A percentile compares a stretch with the other conserved stretches of the same genome.
Evolutionary conservation across 1,140 invertebrate species (phyloP).

Genomic region (Capitella teleta): DNA sequence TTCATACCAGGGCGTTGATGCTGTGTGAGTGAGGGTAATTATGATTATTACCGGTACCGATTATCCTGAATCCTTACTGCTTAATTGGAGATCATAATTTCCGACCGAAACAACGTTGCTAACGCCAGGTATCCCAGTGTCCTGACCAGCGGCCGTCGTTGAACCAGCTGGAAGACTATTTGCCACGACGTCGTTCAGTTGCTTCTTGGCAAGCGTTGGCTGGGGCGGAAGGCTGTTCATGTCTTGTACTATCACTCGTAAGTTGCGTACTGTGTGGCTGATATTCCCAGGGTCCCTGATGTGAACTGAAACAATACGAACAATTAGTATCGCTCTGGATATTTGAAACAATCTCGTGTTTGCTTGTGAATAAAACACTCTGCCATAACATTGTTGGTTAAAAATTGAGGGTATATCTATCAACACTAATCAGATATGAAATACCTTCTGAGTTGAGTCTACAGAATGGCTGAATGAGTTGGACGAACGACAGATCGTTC

Average conservation of each 20-base stretch:
- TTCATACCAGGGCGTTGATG: constrained; percentile 85
- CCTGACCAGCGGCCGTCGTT: too few relatives aligned
- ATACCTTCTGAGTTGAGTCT: constrained; percentile 66
- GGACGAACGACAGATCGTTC: constrained; percentile 80
- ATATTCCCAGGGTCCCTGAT: constrained; percentile 71
- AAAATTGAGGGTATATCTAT: too few relatives aligned
- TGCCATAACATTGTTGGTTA: too few relatives aligned
- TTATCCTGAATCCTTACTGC: constrained; percentile 19
- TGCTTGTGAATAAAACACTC: too few relatives aligned
- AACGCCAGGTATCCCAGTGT: constrained; percentile 27
- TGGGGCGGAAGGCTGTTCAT: constrained; percentile 68
- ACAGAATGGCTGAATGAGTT: constrained; percentile 81
- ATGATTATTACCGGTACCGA: not conserved
- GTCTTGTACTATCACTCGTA: constrained; percentile 70
- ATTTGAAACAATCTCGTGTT: too few relatives aligned
- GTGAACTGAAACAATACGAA: constrained; percentile 52
- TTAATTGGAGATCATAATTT: constrained; percentile 35
- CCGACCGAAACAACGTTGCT: constrained; percentile 30
- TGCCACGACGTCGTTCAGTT: constrained; percentile 74
- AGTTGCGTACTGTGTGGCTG: constrained; percentile 58
- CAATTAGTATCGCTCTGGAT: too few relatives aligned
- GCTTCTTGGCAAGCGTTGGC: constrained; percentile 67
- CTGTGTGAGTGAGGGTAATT: constrained; percentile 32
- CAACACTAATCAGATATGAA: too few relatives aligned
- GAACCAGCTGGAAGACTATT: constrained; percentile 56